Conservation (phyloP, 35 echinoderm and acorn worm genomes). For the Acanthaster planci region DNA sequence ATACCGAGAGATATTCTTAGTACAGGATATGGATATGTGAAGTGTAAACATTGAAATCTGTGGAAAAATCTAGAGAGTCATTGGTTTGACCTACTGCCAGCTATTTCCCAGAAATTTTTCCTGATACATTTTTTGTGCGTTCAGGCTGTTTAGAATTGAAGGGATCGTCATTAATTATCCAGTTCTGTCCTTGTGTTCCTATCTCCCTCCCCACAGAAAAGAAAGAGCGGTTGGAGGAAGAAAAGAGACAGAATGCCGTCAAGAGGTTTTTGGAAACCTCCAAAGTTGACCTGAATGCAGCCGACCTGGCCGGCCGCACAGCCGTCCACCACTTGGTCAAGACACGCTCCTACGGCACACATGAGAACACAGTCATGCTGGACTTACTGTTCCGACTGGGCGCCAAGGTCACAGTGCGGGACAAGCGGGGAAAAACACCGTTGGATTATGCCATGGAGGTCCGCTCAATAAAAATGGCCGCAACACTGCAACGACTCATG, state of each 20-base stretch:
- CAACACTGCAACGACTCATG: conserved; percentile 46
- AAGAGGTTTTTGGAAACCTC: conserved; percentile 43
- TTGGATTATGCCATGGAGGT: conserved; percentile 75
- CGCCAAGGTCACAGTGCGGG: conserved; percentile 51
- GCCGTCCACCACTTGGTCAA: conserved; percentile 76
- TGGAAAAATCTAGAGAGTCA: no score
- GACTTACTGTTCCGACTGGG: conserved; percentile 54
- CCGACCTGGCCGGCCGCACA: conserved; percentile 61
- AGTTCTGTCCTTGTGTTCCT: no score
- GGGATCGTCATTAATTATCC: no score
- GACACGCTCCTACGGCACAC: conserved; percentile 75
- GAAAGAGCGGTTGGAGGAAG: no score
- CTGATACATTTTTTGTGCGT: neutral
- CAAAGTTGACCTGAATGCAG: conserved; percentile 46
- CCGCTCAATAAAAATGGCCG: conserved; percentile 54
- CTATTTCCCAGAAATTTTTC: no score
- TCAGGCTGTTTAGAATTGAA: no score
- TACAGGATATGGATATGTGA: no score
- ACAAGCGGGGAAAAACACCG: conserved; percentile 62
- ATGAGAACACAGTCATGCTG: conserved; percentile 74
- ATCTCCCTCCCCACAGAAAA: no score
- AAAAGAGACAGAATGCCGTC: neutral
- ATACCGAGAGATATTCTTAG: no score
- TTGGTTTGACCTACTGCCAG: no score
- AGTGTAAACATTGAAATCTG: no score